Evolutionary conservation across 92 coral and sea anemone genomes (phyloP), one percentile per base, ranked within the genome.

Genomic region (Epizoanthus stellaris): DNA sequence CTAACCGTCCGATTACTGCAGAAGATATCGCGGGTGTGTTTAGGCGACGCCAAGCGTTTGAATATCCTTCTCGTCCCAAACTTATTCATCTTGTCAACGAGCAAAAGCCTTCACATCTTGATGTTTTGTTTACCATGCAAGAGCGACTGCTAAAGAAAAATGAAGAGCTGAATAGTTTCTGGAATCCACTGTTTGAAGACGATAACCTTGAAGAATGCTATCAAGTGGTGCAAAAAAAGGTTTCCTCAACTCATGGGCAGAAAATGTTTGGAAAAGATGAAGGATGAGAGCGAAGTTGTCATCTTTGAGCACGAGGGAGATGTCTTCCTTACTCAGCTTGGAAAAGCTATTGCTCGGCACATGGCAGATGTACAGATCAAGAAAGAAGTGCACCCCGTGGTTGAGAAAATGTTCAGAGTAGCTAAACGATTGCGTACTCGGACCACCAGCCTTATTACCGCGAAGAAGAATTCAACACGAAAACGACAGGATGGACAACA

Each of bases 1-100:
- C 93, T 3, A 90, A 87, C 19, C 89, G 93, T 45, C 93, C 84
- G 19, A 76, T 90, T 34, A 86, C 93, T 38, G 17, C 88, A 40
- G 85, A 90, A 59, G 90, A 86, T 70, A 67, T 90, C 34, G 80
- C 86, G 1, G 58, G 73, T 40, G 81, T 90, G 8, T 90, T 90
- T 76, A 77, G 87, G 10, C 82, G 81, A 39, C 93, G 67, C 42
- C 56, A 90, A 12, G 80, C 53, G 30, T 86, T 75, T 52, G 82
- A 86, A 36, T 90, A 72, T 67, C 61, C 87, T 40, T 47, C 75
- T 43, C 87, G 93, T 5, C 93, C 93, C 1, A 90, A 86, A 63
- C 62, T 90, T 36, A 87, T 90, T n/a, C 81, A 80, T 15, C 42
- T 90, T 4, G 85, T 73, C 11, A 86, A 89, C 20, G 56, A 72